Evolutionary conservation across 2,888 invertebrate species (phyloP).

Genomic region (Ypsolopha scabrella): DNA sequence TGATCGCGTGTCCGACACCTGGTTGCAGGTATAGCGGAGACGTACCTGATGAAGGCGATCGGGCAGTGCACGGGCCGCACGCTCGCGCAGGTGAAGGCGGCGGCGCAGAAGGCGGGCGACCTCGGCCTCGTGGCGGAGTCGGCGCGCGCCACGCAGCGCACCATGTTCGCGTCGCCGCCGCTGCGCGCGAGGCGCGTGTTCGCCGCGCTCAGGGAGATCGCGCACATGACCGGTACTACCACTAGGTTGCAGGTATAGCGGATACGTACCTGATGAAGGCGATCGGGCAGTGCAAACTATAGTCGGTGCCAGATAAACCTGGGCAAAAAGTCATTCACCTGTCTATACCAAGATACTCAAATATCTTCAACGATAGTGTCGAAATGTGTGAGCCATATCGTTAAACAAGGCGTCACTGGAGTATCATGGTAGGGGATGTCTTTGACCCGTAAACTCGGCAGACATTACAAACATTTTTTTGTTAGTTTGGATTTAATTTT

Average conservation of each 20-base stretch:
- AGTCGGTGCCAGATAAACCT: too few relatives aligned
- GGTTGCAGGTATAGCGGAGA: slow-evolving; percentile 91
- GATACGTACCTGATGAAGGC: slow-evolving; percentile 96
- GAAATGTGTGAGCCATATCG: too few relatives aligned
- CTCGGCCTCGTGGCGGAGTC: slow-evolving; percentile 92
- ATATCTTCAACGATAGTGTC: too few relatives aligned
- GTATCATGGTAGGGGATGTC: too few relatives aligned
- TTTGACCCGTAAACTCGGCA: too few relatives aligned
- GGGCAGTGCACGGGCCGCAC: slow-evolving; percentile 90
- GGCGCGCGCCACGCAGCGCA: slow-evolving; percentile 85
- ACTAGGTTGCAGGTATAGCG: slow-evolving; percentile 84
- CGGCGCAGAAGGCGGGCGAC: slow-evolving; percentile 79
- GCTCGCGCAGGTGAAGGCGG: slow-evolving; percentile 82
- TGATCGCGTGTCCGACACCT: too few relatives aligned
- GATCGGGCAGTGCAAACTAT: slow-evolving; percentile 89
- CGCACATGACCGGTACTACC: slow-evolving; percentile 81
- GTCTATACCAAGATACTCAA: too few relatives aligned
- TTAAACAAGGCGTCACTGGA: too few relatives aligned
- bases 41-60: slow-evolving; percentile 93
- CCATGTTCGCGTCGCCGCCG: slow-evolving; percentile 87
- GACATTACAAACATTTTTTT: too few relatives aligned
- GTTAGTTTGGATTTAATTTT: too few relatives aligned
- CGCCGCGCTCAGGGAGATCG: slow-evolving; percentile 86
- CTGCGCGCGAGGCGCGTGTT: slow-evolving; percentile 83
- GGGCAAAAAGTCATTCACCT: too few relatives aligned